Conservation (phyloP, 2,113 vertebrate genomes). For the Phylloscopus whistleri region DNA sequence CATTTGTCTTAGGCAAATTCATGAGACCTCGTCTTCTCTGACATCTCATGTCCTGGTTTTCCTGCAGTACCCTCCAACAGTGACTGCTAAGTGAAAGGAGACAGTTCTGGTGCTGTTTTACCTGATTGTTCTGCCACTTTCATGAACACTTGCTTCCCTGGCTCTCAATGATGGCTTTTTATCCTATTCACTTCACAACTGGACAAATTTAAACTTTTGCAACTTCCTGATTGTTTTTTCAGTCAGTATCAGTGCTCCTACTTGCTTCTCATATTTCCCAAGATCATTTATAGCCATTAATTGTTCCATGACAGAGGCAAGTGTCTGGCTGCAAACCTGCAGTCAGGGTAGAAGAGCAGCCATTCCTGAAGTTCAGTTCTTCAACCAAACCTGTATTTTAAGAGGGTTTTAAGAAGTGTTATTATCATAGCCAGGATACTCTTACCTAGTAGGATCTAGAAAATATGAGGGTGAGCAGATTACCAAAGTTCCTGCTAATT, state of each 20-base stretch:
- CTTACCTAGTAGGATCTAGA: neutral
- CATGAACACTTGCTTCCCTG: neutral
- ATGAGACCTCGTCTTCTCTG: neutral
- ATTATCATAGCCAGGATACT: neutral
- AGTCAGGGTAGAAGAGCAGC: neutral
- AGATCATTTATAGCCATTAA: neutral
- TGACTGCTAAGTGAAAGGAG: neutral
- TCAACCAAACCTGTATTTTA: neutral
- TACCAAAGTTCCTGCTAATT: neutral
- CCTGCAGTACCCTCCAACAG: neutral
- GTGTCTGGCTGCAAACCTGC: neutral
- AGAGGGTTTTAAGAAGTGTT: neutral
- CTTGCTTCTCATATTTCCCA: neutral
- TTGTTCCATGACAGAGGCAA: neutral
- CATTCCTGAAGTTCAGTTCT: neutral
- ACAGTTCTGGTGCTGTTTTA: neutral
- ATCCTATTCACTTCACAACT: neutral
- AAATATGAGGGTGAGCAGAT: neutral
- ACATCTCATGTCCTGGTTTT: neutral
- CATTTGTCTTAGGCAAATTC: neutral
- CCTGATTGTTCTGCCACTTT: neutral
- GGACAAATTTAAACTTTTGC: neutral
- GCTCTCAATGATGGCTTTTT: neutral
- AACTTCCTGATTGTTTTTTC: neutral
- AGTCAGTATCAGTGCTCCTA: neutral